Base-by-base conservation (phyloP, 2,797 vertebrate species). In the Poeciliopsis paucimaculata region DNA sequence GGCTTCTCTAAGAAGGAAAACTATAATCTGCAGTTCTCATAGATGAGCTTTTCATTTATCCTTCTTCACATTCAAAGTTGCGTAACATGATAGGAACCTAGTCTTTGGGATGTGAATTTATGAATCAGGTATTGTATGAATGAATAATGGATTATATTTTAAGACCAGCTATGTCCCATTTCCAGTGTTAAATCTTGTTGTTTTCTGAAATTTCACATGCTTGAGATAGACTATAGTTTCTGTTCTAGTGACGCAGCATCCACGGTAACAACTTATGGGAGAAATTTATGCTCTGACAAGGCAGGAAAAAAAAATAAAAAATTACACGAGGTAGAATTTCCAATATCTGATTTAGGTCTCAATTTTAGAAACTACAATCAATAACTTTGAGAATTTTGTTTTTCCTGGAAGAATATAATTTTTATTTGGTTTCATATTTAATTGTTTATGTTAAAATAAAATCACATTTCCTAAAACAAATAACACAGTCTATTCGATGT, bases 11-110 rank as follows among this genome's bases (percentile, higher is more conserved):
- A 77, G 26, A 34, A 77, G 60, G 73, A 2, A 2, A 45, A 53
- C 28, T 62, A 45, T 84, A 34, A 13, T 79, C 62, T 76, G 72
- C 45, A 73, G 28, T 60, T 49, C 80, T 81, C 46, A n/a, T 23
- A 78, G 55, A 84, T 36, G 36, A 51, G 41, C 64, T 75, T 75
- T 81, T 64, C 16, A 45, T 74, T 77, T 70, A 73, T 77, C 39
- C 45, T 53, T 57, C 64, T 73, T 81, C 71, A 75, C 71, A 78
- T 60, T 12, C 78, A 79, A 71, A 49, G 34, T 70, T 53, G 43
- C 2, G 11, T 5, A 73, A 51, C 49, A 39, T 75, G 51, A 57
- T 4, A 41, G 34, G 57, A n/a, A 41, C 6, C n/a, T 23, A 53
- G 34, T 41, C 16, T 73, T 26, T 2, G 9, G 36, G 47, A 36